Base-by-base conservation (phyloP, 2,113 vertebrate genomes). In the Sorex araneus region DNA sequence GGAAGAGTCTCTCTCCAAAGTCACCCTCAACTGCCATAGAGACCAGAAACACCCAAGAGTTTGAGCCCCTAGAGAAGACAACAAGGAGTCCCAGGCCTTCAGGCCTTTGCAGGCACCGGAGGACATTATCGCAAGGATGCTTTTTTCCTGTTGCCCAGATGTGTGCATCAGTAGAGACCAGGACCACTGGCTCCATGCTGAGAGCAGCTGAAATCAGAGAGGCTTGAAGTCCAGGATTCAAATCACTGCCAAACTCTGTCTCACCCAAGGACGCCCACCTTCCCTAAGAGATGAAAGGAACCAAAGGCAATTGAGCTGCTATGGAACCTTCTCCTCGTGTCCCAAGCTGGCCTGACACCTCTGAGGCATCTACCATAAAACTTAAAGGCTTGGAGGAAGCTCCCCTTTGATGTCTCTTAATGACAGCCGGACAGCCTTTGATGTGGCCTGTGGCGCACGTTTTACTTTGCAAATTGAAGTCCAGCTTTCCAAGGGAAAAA, bases 331-430 rank as follows among this genome's bases (percentile, higher is more conserved):
- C 97, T 97, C 97, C 80, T 98, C 98, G 98, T 98, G 98, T 99
- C 98, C 98, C 98, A 97, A 97, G 98, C 95, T 98, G 99, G 98
- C 98, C 98, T 98, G 98, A 98, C 98, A 98, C 98, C 98, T 99
- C 98, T 98, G 98, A 98, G 98, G 98, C 98, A 99, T 99, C 98
- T 99, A 99, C 98, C 97, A 98, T 99, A 99, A 99, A 99, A 99
- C 98, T 99, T 99, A 98, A 99, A 98, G 98, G 97, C 98, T 98
- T 98, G 97, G 97, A 97, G 98, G 98, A 98, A 97, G 97, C 98
- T 97, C 94, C 40, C 94, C 99, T 99, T 99, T 99, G 99, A 99
- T 99, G 99, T 99, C 97, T 98, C 98, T 98, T 98, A 99, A 99
- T 98, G 98, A 98, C 98, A 98, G 98, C 97, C 96, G 90, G 78